phyloP scores from a whole-genome alignment of 1,140 invertebrate species.

The Sycophila sp. region DNA sequence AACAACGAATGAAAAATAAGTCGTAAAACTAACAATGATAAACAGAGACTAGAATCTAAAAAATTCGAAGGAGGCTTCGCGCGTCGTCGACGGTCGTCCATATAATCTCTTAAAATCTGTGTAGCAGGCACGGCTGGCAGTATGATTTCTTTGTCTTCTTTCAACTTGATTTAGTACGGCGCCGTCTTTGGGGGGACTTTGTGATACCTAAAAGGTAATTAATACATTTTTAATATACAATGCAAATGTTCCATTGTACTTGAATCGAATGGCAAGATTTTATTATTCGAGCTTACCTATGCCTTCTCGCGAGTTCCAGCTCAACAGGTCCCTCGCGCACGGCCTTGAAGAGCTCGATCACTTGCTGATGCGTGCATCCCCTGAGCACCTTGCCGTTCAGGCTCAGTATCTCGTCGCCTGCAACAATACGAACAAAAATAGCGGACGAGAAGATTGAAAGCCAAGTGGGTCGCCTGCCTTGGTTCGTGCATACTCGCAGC shows the following conservation, averaged over 20 bases:
- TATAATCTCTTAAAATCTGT: conserved; percentile 5
- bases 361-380: conserved; percentile 81
- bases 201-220: conserved; percentile 55
- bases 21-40: conserved; percentile 28
- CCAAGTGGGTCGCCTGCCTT: background rate
- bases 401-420: conserved; percentile 83
- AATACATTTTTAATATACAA: background rate
- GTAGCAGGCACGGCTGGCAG: conserved; percentile 21
- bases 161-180: conserved; percentile 48
- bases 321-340: conserved; percentile 79
- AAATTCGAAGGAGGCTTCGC: conserved; percentile 22
- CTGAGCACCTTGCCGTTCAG: conserved; percentile 78
- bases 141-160: conserved; percentile 12
- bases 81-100: conserved; percentile 6
- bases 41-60: conserved; percentile 39
- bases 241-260: too few species aligned
- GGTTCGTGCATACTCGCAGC: background rate
- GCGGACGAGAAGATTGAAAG: conserved; percentile 1
- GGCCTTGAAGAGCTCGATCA: conserved; percentile 80
- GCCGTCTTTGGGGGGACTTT: conserved; percentile 57
- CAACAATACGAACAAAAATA: conserved; percentile 51
- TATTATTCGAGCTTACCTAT: conserved; percentile 59
- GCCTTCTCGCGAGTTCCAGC: conserved; percentile 73
- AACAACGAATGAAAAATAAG: conserved; percentile 21
- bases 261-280: too few species aligned